Evolutionary conservation across 2,888 invertebrate species (phyloP), one percentile per base, ranked within the genome.

Genomic region (Dexiosoma caninum): DNA sequence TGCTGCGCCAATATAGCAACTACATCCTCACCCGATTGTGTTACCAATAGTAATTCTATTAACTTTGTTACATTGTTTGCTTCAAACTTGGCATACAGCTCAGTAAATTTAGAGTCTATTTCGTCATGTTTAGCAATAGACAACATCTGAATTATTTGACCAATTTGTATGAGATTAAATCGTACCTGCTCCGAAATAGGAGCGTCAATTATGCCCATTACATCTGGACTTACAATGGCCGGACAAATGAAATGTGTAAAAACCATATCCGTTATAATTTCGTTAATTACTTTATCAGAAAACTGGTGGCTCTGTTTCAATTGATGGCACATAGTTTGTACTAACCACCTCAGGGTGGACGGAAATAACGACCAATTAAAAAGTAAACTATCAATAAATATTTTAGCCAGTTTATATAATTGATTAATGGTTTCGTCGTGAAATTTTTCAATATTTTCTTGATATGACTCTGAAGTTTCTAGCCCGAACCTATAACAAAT

Each of bases 221-320:
- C 95, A 89, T 98, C 98, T 0, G 99, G 99, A 91, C 97, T 97
- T 59, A 98, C 95, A 69, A 99, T 96, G 0, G 98, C 98, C 2
- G 98, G 98, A 87, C 98, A 99, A 78, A 99, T 95, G 88, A 98
- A 97, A 88, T 96, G 93, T 9, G 96, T 96, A 88, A 99, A 95
- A 27, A 99, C 95, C 76, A 99, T 92, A 88, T 99, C 98, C 0
- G 96, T 96, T 87, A 97, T 96, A 85, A 98, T 94, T 71, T 92
- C 92, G 44, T 92, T 91, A 57, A 92, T 91, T 32, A 87, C 87
- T 79, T 88, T 88, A 21, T 89, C 89, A 40, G 86, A 86, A 78
- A 88, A 86, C 30, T 84, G 78, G 19, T 84, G 85, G 19, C 92
- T 92, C 84, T 94, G 93, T 14, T 92, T 92, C 32, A 95, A 89